These are phyloP conservation scores for Pollicipes pollicipes DNA, from an alignment of 1,140 invertebrate genomes.

Conservation along the genomic window DNA sequence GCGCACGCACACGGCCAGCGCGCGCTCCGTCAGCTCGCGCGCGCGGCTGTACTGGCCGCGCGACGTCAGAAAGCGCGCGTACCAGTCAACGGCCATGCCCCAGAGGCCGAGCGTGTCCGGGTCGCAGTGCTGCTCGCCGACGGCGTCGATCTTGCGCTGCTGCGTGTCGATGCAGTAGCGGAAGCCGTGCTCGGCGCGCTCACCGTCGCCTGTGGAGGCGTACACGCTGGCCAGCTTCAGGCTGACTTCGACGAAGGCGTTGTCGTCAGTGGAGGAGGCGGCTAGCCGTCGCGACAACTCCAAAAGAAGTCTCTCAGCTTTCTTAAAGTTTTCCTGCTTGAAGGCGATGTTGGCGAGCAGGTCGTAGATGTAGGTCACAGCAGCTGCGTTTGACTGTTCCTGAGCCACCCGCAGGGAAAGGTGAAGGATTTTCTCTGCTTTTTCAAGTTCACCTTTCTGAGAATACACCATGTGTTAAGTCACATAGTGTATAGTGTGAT, in stretches of 20 bases:
- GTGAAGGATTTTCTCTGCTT: conserved; percentile 67
- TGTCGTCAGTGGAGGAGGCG: conserved; percentile 42
- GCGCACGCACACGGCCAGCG: conserved; percentile 40
- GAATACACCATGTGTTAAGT: conserved; percentile 19
- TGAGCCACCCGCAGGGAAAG: conserved; percentile 63
- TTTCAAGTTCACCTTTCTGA: conserved; percentile 51
- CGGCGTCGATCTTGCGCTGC: conserved; percentile 25
- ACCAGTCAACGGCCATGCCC: conserved; percentile 59
- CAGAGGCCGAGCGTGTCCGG: conserved; percentile 41
- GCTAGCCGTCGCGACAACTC: conserved; percentile 46
- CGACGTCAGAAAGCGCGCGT: conserved; percentile 49
- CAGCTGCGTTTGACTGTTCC: conserved; percentile 49
- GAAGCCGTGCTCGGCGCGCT: conserved; percentile 52
- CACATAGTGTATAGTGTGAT: no score
- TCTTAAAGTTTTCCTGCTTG: conserved; percentile 48
- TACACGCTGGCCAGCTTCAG: conserved; percentile 34
- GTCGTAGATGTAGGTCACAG: conserved; percentile 72
- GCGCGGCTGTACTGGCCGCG: conserved; percentile 23
- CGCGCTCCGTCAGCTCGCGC: conserved; percentile 41
- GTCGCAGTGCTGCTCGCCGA: conserved; percentile 29
- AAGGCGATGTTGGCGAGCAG: conserved; percentile 76
- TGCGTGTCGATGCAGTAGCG: conserved; percentile 53
- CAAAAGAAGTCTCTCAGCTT: conserved; percentile 66
- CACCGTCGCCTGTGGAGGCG: conserved; percentile 38
- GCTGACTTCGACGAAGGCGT: conserved; percentile 57